A percentile compares a stretch with the other conserved stretches of the same genome.
Conservation (phyloP, 2,113 vertebrate genomes). For the Polyodon spathula region DNA sequence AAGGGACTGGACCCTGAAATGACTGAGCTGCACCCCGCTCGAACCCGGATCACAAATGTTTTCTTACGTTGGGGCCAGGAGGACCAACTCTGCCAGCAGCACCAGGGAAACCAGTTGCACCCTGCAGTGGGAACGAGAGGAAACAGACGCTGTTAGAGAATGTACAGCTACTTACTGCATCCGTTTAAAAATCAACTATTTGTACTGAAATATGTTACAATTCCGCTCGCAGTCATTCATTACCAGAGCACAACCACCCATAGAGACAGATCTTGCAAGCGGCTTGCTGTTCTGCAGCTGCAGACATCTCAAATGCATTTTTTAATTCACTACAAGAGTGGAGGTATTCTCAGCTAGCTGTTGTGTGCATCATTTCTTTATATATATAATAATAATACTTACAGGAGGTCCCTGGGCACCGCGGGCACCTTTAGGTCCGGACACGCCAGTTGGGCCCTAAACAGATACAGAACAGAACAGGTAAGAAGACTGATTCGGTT, state of each 20-base stretch:
- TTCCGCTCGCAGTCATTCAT: no score
- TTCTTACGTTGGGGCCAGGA: slow-evolving; percentile 81
- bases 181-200: no score
- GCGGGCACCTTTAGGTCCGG: slow-evolving; percentile 87
- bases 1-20: no score
- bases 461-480: slow-evolving; percentile 3
- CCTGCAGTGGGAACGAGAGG: slow-evolving; percentile 48
- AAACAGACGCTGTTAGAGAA: background rate
- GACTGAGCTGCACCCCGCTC: no score
- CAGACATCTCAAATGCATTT: no score
- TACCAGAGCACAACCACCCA: no score
- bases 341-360: background rate
- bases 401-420: slow-evolving; percentile 89
- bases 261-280: no score
- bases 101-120: slow-evolving; percentile 90
- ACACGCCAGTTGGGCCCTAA: slow-evolving; percentile 88
- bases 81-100: slow-evolving; percentile 88
- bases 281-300: no score
- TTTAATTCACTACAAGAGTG: no score
- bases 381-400: slow-evolving; percentile 39
- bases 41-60: slow-evolving; percentile 5
- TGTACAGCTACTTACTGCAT: no score
- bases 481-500: background rate
- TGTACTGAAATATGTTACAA: no score
- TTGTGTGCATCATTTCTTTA: background rate